These are phyloP conservation scores for Haliclona indistincta DNA, from an alignment of 37 sponge, comb jelly and placozoan genomes.

Conservation along the genomic window DNA sequence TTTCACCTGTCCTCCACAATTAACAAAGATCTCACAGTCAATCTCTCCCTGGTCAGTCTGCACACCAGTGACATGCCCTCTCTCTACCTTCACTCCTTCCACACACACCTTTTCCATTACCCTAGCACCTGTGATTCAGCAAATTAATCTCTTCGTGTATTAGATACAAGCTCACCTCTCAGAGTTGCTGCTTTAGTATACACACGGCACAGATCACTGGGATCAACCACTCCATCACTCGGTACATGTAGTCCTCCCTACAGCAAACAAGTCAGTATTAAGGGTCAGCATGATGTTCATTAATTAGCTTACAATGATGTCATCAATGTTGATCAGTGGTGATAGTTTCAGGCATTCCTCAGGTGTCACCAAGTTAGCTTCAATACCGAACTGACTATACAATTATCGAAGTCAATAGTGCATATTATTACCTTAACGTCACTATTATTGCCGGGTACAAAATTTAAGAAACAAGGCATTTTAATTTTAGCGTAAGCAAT, in stretches of 20 bases:
- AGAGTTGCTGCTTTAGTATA: slow-evolving; percentile 31
- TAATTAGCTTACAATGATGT: slow-evolving; percentile 36
- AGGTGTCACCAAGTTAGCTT: slow-evolving; percentile 59
- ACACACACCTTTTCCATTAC: slow-evolving; percentile 63
- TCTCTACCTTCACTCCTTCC: slow-evolving; percentile 45
- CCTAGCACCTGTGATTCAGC: slow-evolving; percentile 26
- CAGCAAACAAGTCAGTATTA: neutral
- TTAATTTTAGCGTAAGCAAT: no score
- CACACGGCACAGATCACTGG: slow-evolving; percentile 39
- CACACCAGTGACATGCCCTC: slow-evolving; percentile 64
- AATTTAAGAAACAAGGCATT: no score
- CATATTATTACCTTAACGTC: no score
- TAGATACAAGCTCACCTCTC: slow-evolving; percentile 27
- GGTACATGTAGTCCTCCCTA: slow-evolving; percentile 62
- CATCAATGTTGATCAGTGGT: slow-evolving; percentile 75
- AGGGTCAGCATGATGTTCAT: no score
- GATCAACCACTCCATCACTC: slow-evolving; percentile 40
- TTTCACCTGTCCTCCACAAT: slow-evolving; percentile 87
- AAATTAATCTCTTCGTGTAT: neutral
- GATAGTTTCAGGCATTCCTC: slow-evolving; percentile 54
- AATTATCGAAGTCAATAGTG: no score
- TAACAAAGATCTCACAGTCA: slow-evolving; percentile 74
- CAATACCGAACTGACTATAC: slow-evolving; percentile 59
- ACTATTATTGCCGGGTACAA: no score
- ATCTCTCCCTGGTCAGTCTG: slow-evolving; percentile 65